Conservation (phyloP, 2,888 invertebrate species). For the Drosophila helvetica region DNA sequence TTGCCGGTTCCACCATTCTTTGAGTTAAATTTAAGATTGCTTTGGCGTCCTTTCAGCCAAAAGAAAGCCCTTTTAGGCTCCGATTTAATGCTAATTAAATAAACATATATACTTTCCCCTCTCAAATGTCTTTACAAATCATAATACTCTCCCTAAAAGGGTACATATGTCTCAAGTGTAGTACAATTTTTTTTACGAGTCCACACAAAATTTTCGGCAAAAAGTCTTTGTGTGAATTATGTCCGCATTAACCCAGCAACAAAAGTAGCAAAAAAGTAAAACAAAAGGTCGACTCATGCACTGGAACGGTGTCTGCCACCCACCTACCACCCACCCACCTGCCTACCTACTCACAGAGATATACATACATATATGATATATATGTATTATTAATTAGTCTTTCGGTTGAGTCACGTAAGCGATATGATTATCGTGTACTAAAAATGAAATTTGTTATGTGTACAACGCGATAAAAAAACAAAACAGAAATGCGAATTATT, state of each 20-base stretch:
- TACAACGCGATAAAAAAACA: background rate
- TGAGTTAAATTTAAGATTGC: background rate
- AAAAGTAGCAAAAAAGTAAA: conserved; percentile 2
- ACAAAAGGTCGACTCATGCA: background rate
- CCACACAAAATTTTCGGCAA: conserved; percentile 29
- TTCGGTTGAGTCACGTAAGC: background rate
- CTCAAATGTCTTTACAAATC: background rate
- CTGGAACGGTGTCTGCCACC: background rate
- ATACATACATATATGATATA: background rate
- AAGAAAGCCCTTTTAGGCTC: background rate
- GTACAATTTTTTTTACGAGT: conserved; percentile 21
- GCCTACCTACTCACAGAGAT: background rate
- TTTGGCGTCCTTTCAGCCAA: too few species aligned
- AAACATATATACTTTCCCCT: too few species aligned
- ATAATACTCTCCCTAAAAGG: background rate
- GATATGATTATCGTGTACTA: conserved; percentile 39
- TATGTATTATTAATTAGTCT: conserved; percentile 1
- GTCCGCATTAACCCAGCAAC: conserved; percentile 9
- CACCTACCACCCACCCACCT: background rate
- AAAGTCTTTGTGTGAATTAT: conserved; percentile 30
- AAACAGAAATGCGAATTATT: background rate
- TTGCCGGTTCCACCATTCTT: background rate
- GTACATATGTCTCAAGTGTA: conserved; percentile 46
- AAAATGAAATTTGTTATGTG: conserved; percentile 54
- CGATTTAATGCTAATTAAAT: background rate